phyloP scores from a whole-genome alignment of 2,888 invertebrate species.

The Timandra comae region DNA sequence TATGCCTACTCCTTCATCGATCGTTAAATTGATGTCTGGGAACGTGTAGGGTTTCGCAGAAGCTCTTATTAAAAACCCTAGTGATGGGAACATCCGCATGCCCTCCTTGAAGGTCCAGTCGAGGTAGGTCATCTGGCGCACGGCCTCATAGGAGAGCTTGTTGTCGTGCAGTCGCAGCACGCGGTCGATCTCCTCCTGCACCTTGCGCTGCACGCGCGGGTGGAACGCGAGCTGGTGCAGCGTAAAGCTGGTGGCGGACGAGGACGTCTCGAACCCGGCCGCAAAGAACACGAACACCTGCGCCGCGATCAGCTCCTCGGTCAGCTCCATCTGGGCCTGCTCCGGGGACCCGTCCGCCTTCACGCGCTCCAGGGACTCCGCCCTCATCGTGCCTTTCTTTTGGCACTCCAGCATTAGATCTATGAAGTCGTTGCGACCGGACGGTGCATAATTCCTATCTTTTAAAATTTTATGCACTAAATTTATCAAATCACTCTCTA shows the following conservation, averaged over 20 bases:
- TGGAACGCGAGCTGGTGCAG: slow-evolving; percentile 46
- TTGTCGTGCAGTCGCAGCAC: slow-evolving; percentile 34
- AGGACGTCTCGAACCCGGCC: slow-evolving; percentile 52
- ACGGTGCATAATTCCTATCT: slow-evolving; percentile 40
- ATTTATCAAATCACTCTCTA: slow-evolving; percentile 34
- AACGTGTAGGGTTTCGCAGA: slow-evolving; percentile 39
- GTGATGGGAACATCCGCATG: slow-evolving; percentile 49
- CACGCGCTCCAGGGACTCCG: slow-evolving; percentile 38
- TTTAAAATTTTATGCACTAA: slow-evolving; percentile 42
- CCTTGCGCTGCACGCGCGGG: slow-evolving; percentile 38
- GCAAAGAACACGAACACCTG: slow-evolving; percentile 51
- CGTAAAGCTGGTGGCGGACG: slow-evolving; percentile 47
- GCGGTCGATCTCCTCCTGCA: slow-evolving; percentile 39
- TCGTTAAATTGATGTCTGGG: slow-evolving; percentile 34
- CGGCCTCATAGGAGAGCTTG: slow-evolving; percentile 42
- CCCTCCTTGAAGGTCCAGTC: slow-evolving; percentile 46
- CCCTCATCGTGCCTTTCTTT: slow-evolving; percentile 35
- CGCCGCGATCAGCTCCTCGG: slow-evolving; percentile 39
- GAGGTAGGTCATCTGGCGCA: slow-evolving; percentile 45
- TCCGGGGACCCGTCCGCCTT: slow-evolving; percentile 39
- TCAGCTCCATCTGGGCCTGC: slow-evolving; percentile 29
- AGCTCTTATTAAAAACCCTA: slow-evolving; percentile 41
- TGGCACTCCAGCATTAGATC: slow-evolving; percentile 43
- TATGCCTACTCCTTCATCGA: slow-evolving; percentile 41
- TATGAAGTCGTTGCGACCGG: slow-evolving; percentile 44